Conservation (phyloP, 2,797 vertebrate genomes). For the Crypturellus tataupa region DNA sequence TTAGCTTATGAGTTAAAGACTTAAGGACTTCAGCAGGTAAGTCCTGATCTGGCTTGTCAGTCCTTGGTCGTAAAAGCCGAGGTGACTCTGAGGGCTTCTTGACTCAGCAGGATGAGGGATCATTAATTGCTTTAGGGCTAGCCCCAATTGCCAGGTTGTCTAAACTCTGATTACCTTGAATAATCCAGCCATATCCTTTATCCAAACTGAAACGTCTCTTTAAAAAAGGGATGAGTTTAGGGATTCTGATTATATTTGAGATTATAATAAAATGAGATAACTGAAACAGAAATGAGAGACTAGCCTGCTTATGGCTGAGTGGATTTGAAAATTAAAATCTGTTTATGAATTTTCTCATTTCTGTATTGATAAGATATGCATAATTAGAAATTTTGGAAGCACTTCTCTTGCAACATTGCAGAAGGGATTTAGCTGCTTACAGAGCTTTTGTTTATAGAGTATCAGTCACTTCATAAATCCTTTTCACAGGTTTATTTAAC, state of each 20-base stretch:
- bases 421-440: background rate
- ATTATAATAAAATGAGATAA: background rate
- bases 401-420: background rate
- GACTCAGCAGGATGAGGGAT: background rate
- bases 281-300: background rate
- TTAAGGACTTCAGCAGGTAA: background rate
- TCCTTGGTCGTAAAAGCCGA: background rate
- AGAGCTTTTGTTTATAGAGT: background rate
- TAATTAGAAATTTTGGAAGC: background rate
- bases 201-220: background rate
- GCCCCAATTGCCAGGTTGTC: background rate
- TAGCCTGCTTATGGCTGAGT: background rate
- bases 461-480: background rate
- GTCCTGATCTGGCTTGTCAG: background rate
- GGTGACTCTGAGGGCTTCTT: background rate
- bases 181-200: background rate
- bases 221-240: background rate
- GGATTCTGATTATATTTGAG: background rate
- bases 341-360: background rate
- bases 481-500: background rate
- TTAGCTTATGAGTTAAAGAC: background rate
- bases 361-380: background rate
- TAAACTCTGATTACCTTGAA: background rate
- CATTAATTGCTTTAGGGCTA: background rate
- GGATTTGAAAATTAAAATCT: background rate